Conservation (phyloP, 2,797 vertebrate genomes). For the Sebastes vulpes region DNA sequence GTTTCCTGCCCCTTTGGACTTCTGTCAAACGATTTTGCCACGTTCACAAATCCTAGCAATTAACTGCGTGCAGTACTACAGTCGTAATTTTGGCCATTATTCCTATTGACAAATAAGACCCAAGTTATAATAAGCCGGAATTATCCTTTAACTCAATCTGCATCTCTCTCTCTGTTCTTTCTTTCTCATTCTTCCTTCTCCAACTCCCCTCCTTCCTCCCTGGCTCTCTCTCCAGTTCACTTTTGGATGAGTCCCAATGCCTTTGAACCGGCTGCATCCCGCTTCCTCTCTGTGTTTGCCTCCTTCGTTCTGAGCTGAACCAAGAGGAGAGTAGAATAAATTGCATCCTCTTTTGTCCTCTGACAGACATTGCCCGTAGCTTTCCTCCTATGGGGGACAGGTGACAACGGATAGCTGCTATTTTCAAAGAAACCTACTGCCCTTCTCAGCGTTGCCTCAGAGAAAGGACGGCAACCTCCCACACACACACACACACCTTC, state of each 20-base stretch:
- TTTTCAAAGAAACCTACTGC: slow-evolving; percentile 43
- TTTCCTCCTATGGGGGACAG: slow-evolving; percentile 60
- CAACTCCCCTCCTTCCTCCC: slow-evolving; percentile 29
- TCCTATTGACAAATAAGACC: background rate
- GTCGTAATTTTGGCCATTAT: background rate
- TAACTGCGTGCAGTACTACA: background rate
- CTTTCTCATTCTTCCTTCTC: slow-evolving; percentile 33
- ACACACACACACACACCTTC: background rate
- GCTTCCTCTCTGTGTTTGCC: slow-evolving; percentile 50
- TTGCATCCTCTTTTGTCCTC: slow-evolving; percentile 55
- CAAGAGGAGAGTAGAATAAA: slow-evolving; percentile 54
- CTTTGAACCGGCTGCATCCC: slow-evolving; percentile 46
- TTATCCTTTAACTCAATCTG: slow-evolving; percentile 32
- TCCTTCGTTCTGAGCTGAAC: slow-evolving; percentile 47
- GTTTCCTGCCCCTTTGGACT: background rate
- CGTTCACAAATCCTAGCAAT: background rate
- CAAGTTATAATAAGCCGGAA: background rate
- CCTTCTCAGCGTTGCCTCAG: slow-evolving; percentile 27
- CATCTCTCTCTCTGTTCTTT: slow-evolving; percentile 27
- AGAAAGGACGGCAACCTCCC: slow-evolving; percentile 13
- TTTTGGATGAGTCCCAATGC: slow-evolving; percentile 53
- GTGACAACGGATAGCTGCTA: slow-evolving; percentile 54
- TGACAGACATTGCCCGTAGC: slow-evolving; percentile 61
- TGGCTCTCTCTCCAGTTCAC: slow-evolving; percentile 38
- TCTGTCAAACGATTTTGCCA: background rate